phyloP scores from a whole-genome alignment of 2,797 vertebrate genomes.

The Cuculus canorus region DNA sequence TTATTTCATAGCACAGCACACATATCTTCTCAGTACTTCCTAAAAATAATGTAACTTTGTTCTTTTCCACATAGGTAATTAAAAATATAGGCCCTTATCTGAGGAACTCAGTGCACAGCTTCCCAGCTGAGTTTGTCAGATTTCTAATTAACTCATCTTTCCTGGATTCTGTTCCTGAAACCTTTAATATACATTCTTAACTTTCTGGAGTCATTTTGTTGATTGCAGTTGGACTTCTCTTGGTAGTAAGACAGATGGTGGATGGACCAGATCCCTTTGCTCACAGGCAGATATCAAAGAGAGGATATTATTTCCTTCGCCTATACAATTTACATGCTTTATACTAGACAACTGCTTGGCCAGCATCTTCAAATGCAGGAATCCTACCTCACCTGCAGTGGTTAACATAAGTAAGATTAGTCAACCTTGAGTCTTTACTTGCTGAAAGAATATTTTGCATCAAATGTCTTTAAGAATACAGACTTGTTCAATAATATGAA shows the following conservation, averaged over 20 bases:
- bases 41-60: conserved; percentile 9
- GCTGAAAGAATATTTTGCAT: background rate
- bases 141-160: conserved; percentile 19
- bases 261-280: background rate
- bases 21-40: background rate
- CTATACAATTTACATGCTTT: background rate
- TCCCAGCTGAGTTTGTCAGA: background rate
- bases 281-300: background rate
- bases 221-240: background rate
- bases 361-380: background rate
- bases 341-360: background rate
- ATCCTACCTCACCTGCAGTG: background rate
- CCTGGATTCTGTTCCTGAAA: background rate
- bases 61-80: background rate
- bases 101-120: background rate
- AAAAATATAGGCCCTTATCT: background rate
- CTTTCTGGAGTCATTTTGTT: background rate
- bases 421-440: background rate
- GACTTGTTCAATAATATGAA: background rate
- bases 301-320: background rate
- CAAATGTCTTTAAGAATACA: background rate
- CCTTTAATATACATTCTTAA: background rate
- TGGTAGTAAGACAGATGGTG: background rate
- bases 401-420: background rate
- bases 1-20: background rate